Percentiles rank a stretch among this genome's conserved stretches.
Conservation (phyloP, 2,888 invertebrate genomes). For the Melikaiella ostensackeni region DNA sequence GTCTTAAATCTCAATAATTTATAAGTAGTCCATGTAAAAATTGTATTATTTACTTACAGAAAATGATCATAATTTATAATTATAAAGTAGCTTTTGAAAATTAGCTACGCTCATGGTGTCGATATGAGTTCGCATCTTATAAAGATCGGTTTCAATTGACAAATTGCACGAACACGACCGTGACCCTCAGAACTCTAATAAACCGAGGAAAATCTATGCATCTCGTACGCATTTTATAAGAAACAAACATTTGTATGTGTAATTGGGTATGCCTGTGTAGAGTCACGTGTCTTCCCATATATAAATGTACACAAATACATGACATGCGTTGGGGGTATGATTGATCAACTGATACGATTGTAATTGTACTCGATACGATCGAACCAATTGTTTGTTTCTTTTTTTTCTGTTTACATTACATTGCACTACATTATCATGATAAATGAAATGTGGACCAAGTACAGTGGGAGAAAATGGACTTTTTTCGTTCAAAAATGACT, state of each 20-base stretch:
- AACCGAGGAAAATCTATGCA: slow-evolving; percentile 7
- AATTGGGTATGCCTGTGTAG: slow-evolving; percentile 19
- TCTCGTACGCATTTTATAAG: slow-evolving; percentile 16
- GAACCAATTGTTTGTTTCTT: slow-evolving; percentile 7
- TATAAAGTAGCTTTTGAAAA: slow-evolving; percentile 13
- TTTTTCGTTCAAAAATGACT: too few relatives aligned
- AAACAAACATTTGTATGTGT: slow-evolving; percentile 1
- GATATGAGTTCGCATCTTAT: background rate
- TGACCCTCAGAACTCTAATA: slow-evolving; percentile 34
- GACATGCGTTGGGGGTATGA: background rate
- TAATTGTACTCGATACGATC: slow-evolving; percentile 6
- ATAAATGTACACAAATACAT: background rate
- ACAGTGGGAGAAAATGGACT: too few relatives aligned
- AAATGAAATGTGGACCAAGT: too few relatives aligned
- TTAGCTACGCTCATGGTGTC: slow-evolving; percentile 12
- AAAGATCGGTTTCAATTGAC: slow-evolving; percentile 25
- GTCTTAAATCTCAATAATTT: too few relatives aligned
- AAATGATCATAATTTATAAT: too few relatives aligned
- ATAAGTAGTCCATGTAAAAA: too few relatives aligned
- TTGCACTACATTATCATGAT: too few relatives aligned
- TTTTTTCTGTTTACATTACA: too few relatives aligned
- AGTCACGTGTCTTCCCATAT: background rate
- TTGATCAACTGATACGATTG: slow-evolving; percentile 15
- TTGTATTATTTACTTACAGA: too few relatives aligned
- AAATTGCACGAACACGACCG: slow-evolving; percentile 1